Conservation (phyloP, 2,113 vertebrate genomes). For the Seriola dumerili region DNA sequence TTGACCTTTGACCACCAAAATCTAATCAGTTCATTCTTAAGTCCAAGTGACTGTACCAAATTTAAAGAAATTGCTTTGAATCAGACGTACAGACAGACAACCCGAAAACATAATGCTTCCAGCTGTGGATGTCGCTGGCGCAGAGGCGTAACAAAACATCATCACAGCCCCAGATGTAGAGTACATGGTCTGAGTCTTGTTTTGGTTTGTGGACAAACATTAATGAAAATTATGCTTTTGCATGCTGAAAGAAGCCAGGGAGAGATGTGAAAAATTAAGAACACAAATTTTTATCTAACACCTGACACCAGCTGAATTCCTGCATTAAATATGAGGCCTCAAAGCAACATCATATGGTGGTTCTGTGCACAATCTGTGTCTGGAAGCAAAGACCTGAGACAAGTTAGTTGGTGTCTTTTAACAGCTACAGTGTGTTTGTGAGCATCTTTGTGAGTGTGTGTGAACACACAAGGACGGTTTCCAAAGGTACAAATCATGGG, state of each 20-base stretch:
- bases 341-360: conserved; percentile 7
- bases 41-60: too few relatives aligned
- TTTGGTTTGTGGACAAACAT: not conserved
- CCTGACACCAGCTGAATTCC: conserved; percentile 15
- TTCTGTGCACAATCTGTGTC: conserved; percentile 20
- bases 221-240: not conserved
- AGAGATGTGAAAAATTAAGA: conserved; percentile 14
- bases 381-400: conserved; percentile 23
- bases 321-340: not conserved
- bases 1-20: too few relatives aligned
- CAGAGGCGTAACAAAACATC: not conserved
- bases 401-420: conserved; percentile 27
- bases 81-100: too few relatives aligned
- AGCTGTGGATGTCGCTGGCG: too few relatives aligned
- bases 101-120: too few relatives aligned
- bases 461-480: not conserved
- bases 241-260: not conserved
- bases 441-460: not conserved
- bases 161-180: not conserved
- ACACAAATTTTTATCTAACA: not conserved
- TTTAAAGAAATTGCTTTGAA: too few relatives aligned
- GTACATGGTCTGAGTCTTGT: not conserved
- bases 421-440: conserved; percentile 4
- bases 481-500: conserved; percentile 20
- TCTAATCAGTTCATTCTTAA: too few relatives aligned